Evolutionary conservation across 2,797 vertebrate species (phyloP), one percentile per base, ranked within the genome.

Genomic region (Gymnoscopelus microlampas): DNA sequence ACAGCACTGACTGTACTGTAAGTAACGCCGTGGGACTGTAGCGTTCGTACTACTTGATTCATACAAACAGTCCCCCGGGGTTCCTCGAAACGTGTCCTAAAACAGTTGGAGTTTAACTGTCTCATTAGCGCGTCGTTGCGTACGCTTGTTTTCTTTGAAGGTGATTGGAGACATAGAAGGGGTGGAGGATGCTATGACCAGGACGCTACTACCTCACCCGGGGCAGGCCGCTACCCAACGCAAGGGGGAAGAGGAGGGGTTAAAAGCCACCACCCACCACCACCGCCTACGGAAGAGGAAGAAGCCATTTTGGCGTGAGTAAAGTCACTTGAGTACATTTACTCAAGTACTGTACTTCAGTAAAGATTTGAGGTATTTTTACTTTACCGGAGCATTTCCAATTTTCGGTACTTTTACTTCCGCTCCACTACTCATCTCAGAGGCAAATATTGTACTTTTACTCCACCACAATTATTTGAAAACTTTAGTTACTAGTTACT

Each of bases 111-210:
- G 76, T 80, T 70, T 51, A 60, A 44, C 39, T 44, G 39, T 2
- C 39, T 44, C 39, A 44, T 44, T 44, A 44, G 39, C 39, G 39
- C 9, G 9, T 44, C 2, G 9, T 44, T 10, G 53, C 53, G 0
- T 49, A 5, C 39, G 4, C 19, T 19, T 19, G 50, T 51, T 50
- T 70, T 71, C 72, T 49, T 61, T 77, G 84, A 82, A 99, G 96
- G 93, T 95, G 53, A 92, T 94, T 62, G 95, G 94, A 66, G 93
- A 95, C 59, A 70, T 91, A 72, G 83, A 91, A 51, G 84, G 76
- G 39, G 72, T 84, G 44, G 84, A 44, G 0, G 35, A 60, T 14
- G 75, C 81, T 10, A 60, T 77, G 32, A 74, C 82, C n/a, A 77
- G 71, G 47, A 82, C 85, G 68, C 58, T 61, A 60, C 53, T 61